Evolutionary conservation across 2,888 invertebrate genomes (phyloP), one percentile per base, ranked within the genome.

Genomic region (Cantharis rustica): DNA sequence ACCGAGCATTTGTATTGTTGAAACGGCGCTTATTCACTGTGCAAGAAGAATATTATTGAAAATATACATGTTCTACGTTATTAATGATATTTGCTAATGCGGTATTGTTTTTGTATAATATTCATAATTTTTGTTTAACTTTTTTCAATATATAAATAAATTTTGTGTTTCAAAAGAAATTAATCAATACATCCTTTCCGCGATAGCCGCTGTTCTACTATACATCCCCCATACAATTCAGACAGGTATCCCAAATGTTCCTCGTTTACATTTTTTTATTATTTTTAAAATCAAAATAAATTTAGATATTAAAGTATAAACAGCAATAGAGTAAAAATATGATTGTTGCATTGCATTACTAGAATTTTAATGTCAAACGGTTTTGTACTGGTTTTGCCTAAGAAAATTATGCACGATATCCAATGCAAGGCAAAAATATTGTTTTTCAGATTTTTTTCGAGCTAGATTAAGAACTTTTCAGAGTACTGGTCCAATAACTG

Each of bases 401-500:
- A n/a, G 47, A 47, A n/a, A 47, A 47, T n/a, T 47, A 47, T 47
- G 47, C n/a, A 5, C n/a, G 47, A 2, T 5, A 47, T 47, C n/a
- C 47, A 47, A n/a, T n/a, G 47, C 47, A 47, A 47, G n/a, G n/a
- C 47, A n/a, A 47, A 47, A 47, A n/a, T 5, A 7, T n/a, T n/a
- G n/a, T 47, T 47, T 47, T 47, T 47, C 47, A 47, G 47, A 47
- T 47, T 47, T 47, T 47, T 47, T 47, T n/a, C 47, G 47, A 47
- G 47, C n/a, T n/a, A 47, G 47, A 47, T 47, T 47, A 47, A 47
- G 47, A 47, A 47, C 47, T 66, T 66, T 66, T 9, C 16, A 66
- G 17, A 66, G 64, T 66, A 66, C 64, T 66, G 20, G 64, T 66
- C 64, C 64, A 66, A 66, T 66, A 66, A 66, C 64, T 20, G 64